Conservation (phyloP, 1,140 invertebrate genomes). For the Telenomus remus region DNA sequence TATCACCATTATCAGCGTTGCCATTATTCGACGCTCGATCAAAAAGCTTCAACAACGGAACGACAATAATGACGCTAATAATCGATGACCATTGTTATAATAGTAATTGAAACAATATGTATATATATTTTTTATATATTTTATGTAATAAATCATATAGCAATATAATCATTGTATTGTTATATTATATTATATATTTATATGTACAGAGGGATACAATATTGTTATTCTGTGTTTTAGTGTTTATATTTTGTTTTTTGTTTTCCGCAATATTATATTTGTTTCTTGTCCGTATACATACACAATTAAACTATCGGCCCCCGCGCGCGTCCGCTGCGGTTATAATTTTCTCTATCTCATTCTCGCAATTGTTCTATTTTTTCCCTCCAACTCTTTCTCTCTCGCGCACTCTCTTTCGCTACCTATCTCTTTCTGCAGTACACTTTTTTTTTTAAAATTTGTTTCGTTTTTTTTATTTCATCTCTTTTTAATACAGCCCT, state of each 20-base stretch:
- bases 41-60: conserved; percentile 40
- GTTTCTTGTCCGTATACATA: conserved; percentile 74
- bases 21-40: conserved; percentile 44
- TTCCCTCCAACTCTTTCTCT: conserved; percentile 27
- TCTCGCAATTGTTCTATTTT: conserved; percentile 45
- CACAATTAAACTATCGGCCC: conserved; percentile 73
- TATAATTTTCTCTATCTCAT: conserved; percentile 55
- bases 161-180: conserved; percentile 73
- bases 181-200: conserved; percentile 72
- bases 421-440: conserved; percentile 22
- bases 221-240: conserved; percentile 71
- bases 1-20: conserved; percentile 37
- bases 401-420: conserved; percentile 21
- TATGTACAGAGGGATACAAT: conserved; percentile 75
- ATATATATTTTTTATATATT: conserved; percentile 65
- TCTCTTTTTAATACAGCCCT: conserved; percentile 40
- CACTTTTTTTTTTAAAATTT: conserved; percentile 37
- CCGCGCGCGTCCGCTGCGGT: conserved; percentile 60
- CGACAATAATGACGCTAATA: conserved; percentile 51
- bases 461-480: conserved; percentile 25
- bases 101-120: conserved; percentile 69
- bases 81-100: conserved; percentile 59
- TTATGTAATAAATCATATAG: conserved; percentile 72
- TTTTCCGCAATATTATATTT: conserved; percentile 74
- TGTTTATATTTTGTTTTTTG: conserved; percentile 66